Conservation (phyloP, 2,797 vertebrate species). For the Ctenopoma multispine region DNA sequence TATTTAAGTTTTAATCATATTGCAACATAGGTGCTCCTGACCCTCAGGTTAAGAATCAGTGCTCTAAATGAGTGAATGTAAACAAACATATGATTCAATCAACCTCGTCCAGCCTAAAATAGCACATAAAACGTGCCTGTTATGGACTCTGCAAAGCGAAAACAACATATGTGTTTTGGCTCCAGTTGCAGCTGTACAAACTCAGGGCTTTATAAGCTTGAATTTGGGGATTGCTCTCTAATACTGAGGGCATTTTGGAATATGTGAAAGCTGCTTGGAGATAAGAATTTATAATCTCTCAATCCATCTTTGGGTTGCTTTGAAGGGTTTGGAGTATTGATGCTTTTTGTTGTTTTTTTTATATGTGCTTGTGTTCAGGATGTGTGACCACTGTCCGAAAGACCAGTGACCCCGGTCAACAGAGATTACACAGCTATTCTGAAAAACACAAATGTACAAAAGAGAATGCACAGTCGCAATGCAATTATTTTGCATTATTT, state of each 20-base stretch:
- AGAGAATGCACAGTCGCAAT: no score
- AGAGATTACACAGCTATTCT: no score
- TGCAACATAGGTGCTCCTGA: background rate
- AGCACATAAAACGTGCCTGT: background rate
- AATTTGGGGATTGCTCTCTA: constrained; percentile 47
- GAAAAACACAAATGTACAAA: background rate
- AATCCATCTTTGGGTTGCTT: constrained; percentile 49
- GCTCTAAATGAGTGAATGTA: constrained; percentile 14
- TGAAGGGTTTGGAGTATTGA: constrained; percentile 39
- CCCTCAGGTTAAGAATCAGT: background rate
- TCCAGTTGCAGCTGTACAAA: constrained; percentile 46
- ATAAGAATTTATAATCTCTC: constrained; percentile 47
- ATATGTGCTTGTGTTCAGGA: constrained; percentile 19
- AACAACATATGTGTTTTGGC: constrained; percentile 58
- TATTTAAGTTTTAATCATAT: background rate
- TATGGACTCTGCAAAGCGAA: constrained; percentile 27
- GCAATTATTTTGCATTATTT: no score
- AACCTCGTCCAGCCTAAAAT: constrained; percentile 6
- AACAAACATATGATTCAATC: constrained; percentile 3
- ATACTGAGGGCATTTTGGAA: constrained; percentile 42
- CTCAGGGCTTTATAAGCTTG: constrained; percentile 35
- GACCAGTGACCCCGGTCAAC: constrained; percentile 9
- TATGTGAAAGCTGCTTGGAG: constrained; percentile 45
- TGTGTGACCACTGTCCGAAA: constrained; percentile 28
- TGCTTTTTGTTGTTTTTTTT: constrained; percentile 31